Evolutionary conservation across 2,797 vertebrate species (phyloP), one percentile per base, ranked within the genome.

Genomic region (Sebastes dallii): DNA sequence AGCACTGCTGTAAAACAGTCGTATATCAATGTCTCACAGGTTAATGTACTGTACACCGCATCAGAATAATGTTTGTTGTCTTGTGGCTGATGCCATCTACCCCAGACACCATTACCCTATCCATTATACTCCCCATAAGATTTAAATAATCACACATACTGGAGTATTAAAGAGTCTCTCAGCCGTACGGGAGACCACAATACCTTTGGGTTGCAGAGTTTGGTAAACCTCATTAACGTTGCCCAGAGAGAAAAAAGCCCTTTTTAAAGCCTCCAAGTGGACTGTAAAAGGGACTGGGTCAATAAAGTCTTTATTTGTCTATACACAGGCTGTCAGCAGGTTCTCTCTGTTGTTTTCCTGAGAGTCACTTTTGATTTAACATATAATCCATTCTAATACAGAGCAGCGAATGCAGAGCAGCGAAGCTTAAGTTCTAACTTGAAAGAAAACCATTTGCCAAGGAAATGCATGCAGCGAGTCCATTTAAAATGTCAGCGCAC

Each of bases 311-410:
- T 84, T 82, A 77, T 88, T 88, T 82, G 9, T 89, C 76, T 80
- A 4, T 70, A 70, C 66, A 77, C 36, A 66, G 75, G 71, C 88
- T 90, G 85, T 90, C 85, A 86, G 79, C 85, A 86, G 82, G 67
- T 86, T 78, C 72, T 87, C 62, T 69, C 58, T 65, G 88, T 81
- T 85, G 84, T 88, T 91, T 93, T 86, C 72, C 88, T 75, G 50
- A 10, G 75, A 83, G 87, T 92, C 87, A 86, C 78, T 87, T 90
- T 86, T 88, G 69, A 94, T 94, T 91, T 73, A 80, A 81, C 69
- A 66, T 70, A 70, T 74, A 81, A 92, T 93, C 87, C 61, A 79
- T 88, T 90, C 85, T 65, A 85, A 82, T 85, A 65, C 67, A 46
- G 67, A 58, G 66, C 30, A 2, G 54, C 12, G 30, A 82, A 78